phyloP scores from a whole-genome alignment of 2,888 invertebrate genomes.

The Callyntrura guangdongensis region DNA sequence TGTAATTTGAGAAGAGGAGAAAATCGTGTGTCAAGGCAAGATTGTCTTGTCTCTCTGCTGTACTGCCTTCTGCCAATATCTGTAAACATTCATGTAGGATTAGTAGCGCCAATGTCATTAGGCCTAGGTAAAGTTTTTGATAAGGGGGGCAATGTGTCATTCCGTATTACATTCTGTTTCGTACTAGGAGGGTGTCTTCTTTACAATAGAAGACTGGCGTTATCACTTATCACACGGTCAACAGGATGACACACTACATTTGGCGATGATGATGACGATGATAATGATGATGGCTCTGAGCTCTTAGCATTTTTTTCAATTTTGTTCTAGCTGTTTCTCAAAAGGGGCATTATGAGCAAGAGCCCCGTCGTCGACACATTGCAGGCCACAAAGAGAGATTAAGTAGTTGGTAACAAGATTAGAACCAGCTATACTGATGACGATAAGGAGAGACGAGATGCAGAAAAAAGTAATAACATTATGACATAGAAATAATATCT shows the following conservation, averaged over 20 bases:
- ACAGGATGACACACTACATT: neutral
- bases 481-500: neutral
- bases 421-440: neutral
- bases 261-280: neutral
- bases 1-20: too few relatives aligned
- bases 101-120: neutral
- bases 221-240: neutral
- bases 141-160: too few relatives aligned
- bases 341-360: too few relatives aligned
- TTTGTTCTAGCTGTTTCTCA: neutral
- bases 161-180: too few relatives aligned
- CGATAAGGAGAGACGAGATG: neutral
- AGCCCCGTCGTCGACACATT: neutral
- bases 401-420: slow-evolving; percentile 15
- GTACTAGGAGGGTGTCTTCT: neutral
- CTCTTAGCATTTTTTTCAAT: neutral
- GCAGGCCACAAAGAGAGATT: neutral
- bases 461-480: neutral
- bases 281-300: neutral
- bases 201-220: too few relatives aligned
- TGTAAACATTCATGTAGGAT: too few relatives aligned
- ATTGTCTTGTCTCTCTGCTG: too few relatives aligned
- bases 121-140: neutral
- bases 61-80: too few relatives aligned
- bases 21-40: too few relatives aligned